Evolutionary conservation across 2,797 vertebrate species (phyloP), one percentile per base, ranked within the genome.

Genomic region (Lacerta agilis): DNA sequence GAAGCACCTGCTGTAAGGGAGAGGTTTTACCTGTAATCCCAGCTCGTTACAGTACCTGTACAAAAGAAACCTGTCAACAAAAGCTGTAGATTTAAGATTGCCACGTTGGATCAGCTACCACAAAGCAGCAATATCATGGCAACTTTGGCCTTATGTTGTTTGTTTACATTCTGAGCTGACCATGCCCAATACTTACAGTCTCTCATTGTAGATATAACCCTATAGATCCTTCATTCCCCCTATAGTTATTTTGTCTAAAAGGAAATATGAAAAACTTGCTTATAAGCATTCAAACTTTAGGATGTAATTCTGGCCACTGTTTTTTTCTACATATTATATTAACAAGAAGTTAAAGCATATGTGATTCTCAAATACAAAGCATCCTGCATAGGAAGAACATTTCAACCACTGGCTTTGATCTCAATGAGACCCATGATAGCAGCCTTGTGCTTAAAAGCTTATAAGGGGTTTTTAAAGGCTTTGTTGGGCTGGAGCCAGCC

Each of bases 341-440:
- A 43, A 27, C 41, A 78, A 71, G 29, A 75, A 29, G 11, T n/a
- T n/a, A 79, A 33, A 25, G n/a, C 13, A n/a, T 49, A 55, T 45
- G 38, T 18, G 76, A 78, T 55, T n/a, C 27, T 27, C 41, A 13
- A 4, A 41, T 27, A 45, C 27, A 78, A 79, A 5, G 15, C 66
- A 18, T 15, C 1, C 61, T 8, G 80, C 36, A 0, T 10, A 69
- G 0, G 0, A 41, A 11, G 80, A 61, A 0, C 64, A 69, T 84
- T 85, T 43, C 71, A 10, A 20, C 1, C 4, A 2, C 13, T 5
- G 64, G 17, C 49, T 8, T 80, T 49, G 61, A 1, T 10, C 1
- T 1, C 33, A 8, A 3, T 86, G 45, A 29, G 10, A 33, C 0
- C 17, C 0, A 1, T 17, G 73, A 0, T 1, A 86, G 78, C 89